Evolutionary conservation across 1,140 invertebrate genomes (phyloP), one percentile per base, ranked within the genome.

Genomic region (Scaptomyza pallida): DNA sequence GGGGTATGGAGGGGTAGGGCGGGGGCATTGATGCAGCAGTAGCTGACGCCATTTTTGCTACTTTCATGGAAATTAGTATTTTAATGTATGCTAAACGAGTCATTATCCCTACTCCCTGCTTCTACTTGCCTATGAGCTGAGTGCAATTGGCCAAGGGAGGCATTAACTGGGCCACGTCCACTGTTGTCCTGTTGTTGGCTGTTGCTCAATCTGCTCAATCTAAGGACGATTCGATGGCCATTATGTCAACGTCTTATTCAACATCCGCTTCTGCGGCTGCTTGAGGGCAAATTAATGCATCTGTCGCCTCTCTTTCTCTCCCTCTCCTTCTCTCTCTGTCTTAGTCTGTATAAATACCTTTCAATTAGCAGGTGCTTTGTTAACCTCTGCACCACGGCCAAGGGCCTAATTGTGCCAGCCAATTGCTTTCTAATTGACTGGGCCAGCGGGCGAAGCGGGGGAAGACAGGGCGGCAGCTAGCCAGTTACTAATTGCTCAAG

Each of bases 1-100:
- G 48, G 8, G 13, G 47, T n/a, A 2, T 12, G 19, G 26, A 12
- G 48, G 8, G 13, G 47, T n/a, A 2, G n/a, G n/a, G n/a, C 5
- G 19, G 26, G 35, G n/a, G 16, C 50, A 21, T 12, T 37, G 51
- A 8, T 54, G 35, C 17, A 19, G 43, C 17, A 19, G 17, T 21
- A n/a, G 12, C 45, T 48, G 37, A 8, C 43, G 56, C 50, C 13
- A 52, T 72, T 55, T 73, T 73, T 88, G 82, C 74, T 80, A 71
- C 78, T 82, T 88, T 82, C 74, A 82, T 74, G 65, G 78, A 88
- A 88, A 88, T 88, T 88, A 88, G 82, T 88, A 75, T 88, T 88
- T 88, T 88, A 88, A 88, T 88, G 82, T 88, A 88, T 88, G 82
- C 82, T 88, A 88, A 88, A 77, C 74, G 75, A 69, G 78, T 68